These are phyloP conservation scores for Diadumene lineata DNA, from an alignment of 92 coral and sea anemone species.

Conservation along the genomic window DNA sequence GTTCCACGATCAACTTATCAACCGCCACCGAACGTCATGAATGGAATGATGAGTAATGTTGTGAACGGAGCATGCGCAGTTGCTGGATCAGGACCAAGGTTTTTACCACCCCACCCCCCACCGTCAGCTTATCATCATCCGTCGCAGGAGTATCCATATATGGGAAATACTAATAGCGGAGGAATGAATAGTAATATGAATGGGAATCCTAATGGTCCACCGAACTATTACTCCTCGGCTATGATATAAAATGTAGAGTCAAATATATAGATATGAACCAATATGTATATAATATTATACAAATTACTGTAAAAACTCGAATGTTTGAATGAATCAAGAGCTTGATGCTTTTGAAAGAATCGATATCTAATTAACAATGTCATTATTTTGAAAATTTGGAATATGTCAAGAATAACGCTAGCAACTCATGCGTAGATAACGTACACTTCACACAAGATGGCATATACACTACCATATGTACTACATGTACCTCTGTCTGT, in stretches of 20 bases:
- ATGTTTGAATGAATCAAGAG: background rate
- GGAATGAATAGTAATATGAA: conserved; percentile 20
- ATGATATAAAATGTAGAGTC: conserved; percentile 29
- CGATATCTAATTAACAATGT: background rate
- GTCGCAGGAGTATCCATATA: conserved; percentile 46
- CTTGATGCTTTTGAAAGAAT: conserved; percentile 8
- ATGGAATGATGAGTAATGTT: conserved; percentile 51
- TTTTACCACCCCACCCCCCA: conserved; percentile 48
- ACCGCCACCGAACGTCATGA: conserved; percentile 53
- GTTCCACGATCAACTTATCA: conserved; percentile 37
- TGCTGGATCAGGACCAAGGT: conserved; percentile 46
- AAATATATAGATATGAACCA: conserved; percentile 1
- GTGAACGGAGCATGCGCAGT: conserved; percentile 54
- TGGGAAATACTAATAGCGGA: conserved; percentile 32
- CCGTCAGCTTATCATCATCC: conserved; percentile 53
- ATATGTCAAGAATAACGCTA: background rate
- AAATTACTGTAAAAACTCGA: background rate
- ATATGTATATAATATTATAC: conserved; percentile 10
- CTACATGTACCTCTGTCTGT: too few relatives aligned
- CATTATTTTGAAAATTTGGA: background rate
- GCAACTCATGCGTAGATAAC: background rate
- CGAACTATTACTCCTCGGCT: conserved; percentile 40
- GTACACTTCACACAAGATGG: too few relatives aligned
- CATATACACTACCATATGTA: too few relatives aligned
- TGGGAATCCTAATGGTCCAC: conserved; percentile 35